Conservation (phyloP, 2,888 invertebrate genomes). For the Mythimna albipuncta region DNA sequence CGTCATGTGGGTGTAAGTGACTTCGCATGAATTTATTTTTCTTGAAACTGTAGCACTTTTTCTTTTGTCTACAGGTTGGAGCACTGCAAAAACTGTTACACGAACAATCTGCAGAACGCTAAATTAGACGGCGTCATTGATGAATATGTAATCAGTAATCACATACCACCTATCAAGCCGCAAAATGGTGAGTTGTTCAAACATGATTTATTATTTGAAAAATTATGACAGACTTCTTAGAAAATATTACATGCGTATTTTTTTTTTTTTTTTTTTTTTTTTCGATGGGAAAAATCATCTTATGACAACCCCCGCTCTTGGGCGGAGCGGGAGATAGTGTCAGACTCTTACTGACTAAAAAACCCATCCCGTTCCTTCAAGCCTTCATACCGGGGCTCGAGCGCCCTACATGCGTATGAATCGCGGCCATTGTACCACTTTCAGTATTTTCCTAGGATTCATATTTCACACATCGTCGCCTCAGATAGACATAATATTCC, state of each 20-base stretch:
- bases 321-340: too few species aligned
- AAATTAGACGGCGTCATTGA: constrained; percentile 86
- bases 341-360: too few species aligned
- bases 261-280: too few species aligned
- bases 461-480: constrained; percentile 17
- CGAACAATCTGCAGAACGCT: constrained; percentile 92
- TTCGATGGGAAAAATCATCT: too few species aligned
- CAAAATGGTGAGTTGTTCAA: constrained; percentile 84
- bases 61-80: constrained; percentile 86
- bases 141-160: constrained; percentile 89
- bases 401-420: constrained; percentile 14
- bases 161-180: constrained; percentile 84
- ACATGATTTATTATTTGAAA: constrained; percentile 6
- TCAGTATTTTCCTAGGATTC: constrained; percentile 21
- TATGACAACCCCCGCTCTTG: too few species aligned
- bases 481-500: constrained; percentile 20
- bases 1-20: constrained; percentile 48
- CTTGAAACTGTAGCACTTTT: constrained; percentile 11
- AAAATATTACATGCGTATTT: constrained; percentile 16
- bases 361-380: too few species aligned
- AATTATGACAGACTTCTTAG: constrained; percentile 11
- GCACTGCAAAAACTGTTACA: constrained; percentile 95
- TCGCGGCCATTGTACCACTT: constrained; percentile 1
- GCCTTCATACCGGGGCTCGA: too few species aligned
- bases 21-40: background rate